Base-by-base conservation (phyloP, 2,113 vertebrate genomes). In the Cynocephalus volans region DNA sequence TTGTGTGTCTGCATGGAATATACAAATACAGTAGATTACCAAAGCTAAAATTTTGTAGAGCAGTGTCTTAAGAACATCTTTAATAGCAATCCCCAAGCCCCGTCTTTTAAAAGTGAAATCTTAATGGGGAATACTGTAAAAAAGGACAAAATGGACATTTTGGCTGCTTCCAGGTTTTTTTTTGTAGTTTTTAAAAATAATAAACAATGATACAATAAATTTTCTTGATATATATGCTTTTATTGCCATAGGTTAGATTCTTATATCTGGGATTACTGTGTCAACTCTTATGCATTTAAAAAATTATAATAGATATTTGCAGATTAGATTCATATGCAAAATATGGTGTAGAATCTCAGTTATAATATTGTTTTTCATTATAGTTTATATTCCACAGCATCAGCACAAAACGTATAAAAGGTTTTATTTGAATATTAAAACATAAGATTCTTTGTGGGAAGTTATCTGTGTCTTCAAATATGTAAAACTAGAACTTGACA, bases 341-440 rank as follows among this genome's bases (percentile, higher is more conserved):
- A 89, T 88, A 13, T 67, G 52, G 17, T 13, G 2, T 64, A 52
- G 26, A 45, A 75, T 12, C 15, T 28, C 33, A 73, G 48, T 21
- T 52, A 33, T 14, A 33, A 69, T 73, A n/a, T 36, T 88, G 13
- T 95, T 95, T 90, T 86, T 96, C 48, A 17, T 70, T 24, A 45
- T 69, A 60, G 31, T 28, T n/a, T 58, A 11, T 31, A 65, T 73
- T 80, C 48, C 8, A 41, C 6, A 73, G 41, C 26, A 54, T 82
- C 58, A 45, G 58, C 45, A 41, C 18, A 69, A 41, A 64, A 19
- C 33, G 1, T 80, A 18, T 54, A 65, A 64, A 81, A 70, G 33
- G 19, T 87, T 75, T 96, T 72, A 17, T 45, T 14, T 86, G 58
- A 83, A 48, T 79, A 60, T 89, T 77, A 45, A 88, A 67, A 36